Evolutionary conservation across 37 sponge, comb jelly and placozoan species (phyloP).

Genomic region (Halisarca cf. caerulea): DNA sequence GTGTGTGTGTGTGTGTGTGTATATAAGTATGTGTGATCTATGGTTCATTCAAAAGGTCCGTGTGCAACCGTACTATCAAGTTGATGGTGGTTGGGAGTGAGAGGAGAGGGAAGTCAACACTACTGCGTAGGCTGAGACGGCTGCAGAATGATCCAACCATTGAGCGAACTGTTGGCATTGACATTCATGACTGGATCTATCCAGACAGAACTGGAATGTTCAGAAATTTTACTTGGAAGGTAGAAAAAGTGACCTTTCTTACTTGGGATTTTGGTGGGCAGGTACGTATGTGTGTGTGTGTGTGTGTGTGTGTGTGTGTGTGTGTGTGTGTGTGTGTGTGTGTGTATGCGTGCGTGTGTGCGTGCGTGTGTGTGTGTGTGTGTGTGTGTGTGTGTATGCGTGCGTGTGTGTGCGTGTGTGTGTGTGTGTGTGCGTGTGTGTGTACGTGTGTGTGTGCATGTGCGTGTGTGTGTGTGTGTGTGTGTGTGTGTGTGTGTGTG

Average conservation of each 20-base stretch:
- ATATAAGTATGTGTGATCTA: not conserved
- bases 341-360: too few species aligned
- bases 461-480: too few species aligned
- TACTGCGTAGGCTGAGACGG: constrained; percentile 72
- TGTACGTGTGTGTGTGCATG: too few species aligned
- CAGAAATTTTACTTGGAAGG: not conserved
- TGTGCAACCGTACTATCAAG: constrained; percentile 79
- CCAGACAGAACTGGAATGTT: not conserved
- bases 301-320: too few species aligned
- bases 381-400: too few species aligned
- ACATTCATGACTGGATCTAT: constrained; percentile 75
- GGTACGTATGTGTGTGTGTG: constrained; percentile 32
- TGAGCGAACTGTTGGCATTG: constrained; percentile 74
- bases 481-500: too few species aligned
- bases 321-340: too few species aligned
- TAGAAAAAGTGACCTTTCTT: constrained; percentile 64
- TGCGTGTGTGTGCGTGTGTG: too few species aligned
- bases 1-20: constrained; percentile 18
- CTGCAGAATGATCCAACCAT: constrained; percentile 14
- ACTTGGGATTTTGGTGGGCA: constrained; percentile 97
- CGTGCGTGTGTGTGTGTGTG: too few species aligned
- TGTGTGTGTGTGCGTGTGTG: too few species aligned
- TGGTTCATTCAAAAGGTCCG: constrained; percentile 45
- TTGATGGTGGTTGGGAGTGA: constrained; percentile 85
- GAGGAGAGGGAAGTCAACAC: constrained; percentile 88